phyloP scores from a whole-genome alignment of 2,888 invertebrate genomes.

The Aporophyla nigra region DNA sequence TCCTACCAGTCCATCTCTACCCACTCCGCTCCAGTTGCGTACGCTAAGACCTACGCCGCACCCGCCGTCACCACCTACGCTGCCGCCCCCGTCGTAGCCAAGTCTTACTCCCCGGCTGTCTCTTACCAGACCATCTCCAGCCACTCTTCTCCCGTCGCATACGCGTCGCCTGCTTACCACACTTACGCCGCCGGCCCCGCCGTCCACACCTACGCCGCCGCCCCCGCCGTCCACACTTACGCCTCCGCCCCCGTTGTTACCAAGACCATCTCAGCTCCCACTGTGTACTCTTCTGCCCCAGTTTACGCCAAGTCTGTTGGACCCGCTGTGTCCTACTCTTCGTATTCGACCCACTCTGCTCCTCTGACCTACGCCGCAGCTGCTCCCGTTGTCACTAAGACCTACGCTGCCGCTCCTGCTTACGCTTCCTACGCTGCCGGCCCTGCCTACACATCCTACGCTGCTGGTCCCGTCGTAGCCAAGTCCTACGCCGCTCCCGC shows the following conservation, averaged over 20 bases:
- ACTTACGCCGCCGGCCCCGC: conserved; percentile 67
- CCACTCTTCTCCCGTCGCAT: conserved; percentile 78
- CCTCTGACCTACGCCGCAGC: conserved; percentile 76
- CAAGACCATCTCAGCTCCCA: too few relatives aligned
- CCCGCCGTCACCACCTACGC: conserved; percentile 70
- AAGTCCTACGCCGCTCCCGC: conserved; percentile 72
- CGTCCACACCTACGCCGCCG: conserved; percentile 60
- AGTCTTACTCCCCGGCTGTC: conserved; percentile 78
- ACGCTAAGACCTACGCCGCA: conserved; percentile 77
- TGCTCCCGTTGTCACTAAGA: conserved; percentile 91
- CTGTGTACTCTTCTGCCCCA: conserved; percentile 72
- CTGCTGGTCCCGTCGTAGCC: conserved; percentile 70
- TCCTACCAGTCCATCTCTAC: conserved; percentile 67
- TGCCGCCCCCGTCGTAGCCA: conserved; percentile 76
- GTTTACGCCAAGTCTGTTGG: conserved; percentile 58
- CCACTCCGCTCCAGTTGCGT: conserved; percentile 55
- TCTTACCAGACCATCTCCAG: conserved; percentile 78
- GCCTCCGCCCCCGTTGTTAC: conserved; percentile 70
- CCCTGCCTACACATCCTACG: conserved; percentile 65
- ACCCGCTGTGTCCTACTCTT: conserved; percentile 76
- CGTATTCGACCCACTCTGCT: conserved; percentile 79
- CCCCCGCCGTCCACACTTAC: conserved; percentile 68
- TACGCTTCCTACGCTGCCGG: conserved; percentile 64
- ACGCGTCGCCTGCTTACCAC: conserved; percentile 68
- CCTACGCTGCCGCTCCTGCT: conserved; percentile 74